Conservation (phyloP, 1,140 invertebrate genomes). For the Chlorops oryzae region DNA sequence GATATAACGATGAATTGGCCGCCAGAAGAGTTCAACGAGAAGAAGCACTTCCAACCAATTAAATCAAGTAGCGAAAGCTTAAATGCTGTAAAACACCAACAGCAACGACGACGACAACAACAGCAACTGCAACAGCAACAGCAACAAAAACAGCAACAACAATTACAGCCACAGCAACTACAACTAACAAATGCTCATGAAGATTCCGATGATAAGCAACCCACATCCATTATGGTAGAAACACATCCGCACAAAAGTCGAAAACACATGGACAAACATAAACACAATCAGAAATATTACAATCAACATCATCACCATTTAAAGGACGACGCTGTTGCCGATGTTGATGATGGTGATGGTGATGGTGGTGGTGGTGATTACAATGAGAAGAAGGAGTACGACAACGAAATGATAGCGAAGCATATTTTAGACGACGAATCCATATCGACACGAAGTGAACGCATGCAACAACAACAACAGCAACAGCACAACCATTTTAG, state of each 20-base stretch:
- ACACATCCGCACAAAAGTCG: too few species aligned
- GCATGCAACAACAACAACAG: constrained; percentile 11
- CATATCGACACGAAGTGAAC: neutral
- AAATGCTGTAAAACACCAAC: neutral
- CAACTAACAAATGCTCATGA: neutral
- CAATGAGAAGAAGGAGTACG: constrained; percentile 3
- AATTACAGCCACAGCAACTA: neutral
- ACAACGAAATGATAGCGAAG: neutral
- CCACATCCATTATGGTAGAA: too few species aligned
- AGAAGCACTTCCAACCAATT: too few species aligned
- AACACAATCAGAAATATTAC: neutral
- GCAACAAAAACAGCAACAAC: neutral
- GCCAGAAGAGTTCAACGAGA: neutral
- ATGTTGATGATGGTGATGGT: neutral
- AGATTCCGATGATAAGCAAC: too few species aligned
- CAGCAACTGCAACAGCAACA: neutral
- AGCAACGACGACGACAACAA: neutral
- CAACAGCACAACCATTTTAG: constrained; percentile 16
- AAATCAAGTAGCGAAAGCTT: too few species aligned
- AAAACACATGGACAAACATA: too few species aligned
- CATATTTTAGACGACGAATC: too few species aligned
- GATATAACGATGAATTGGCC: constrained; percentile 26
- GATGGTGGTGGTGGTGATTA: constrained; percentile 5
- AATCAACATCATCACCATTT: neutral
- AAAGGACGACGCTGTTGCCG: neutral